Evolutionary conservation across 1,140 invertebrate genomes (phyloP).

Genomic region (Heliconius congener): DNA sequence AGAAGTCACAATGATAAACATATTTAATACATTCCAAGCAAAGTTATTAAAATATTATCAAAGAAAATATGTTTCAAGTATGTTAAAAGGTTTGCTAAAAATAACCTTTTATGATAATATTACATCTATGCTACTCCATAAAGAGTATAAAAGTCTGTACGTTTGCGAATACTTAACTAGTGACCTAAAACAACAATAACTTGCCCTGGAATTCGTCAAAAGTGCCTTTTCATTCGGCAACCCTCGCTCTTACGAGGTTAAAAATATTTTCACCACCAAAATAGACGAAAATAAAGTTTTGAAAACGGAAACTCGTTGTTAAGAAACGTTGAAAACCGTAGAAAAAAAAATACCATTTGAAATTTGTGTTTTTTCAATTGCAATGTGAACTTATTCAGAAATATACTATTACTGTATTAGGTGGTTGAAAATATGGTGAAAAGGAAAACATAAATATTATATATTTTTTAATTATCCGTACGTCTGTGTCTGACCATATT

Average conservation of each 20-base stretch:
- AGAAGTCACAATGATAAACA: too few relatives aligned
- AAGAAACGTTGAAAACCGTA: conserved; percentile 8
- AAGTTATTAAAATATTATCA: background rate
- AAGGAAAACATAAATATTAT: too few relatives aligned
- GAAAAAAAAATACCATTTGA: background rate
- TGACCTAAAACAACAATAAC: conserved; percentile 31
- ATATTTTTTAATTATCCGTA: too few relatives aligned
- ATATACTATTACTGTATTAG: background rate
- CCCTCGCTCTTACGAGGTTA: conserved; percentile 15
- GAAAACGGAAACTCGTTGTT: background rate
- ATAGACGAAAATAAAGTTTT: conserved; percentile 21
- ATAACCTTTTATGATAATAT: background rate
- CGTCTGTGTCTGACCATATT: too few relatives aligned
- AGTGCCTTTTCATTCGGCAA: conserved; percentile 28
- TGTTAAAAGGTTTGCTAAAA: background rate
- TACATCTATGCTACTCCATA: conserved; percentile 1
- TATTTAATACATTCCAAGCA: background rate
- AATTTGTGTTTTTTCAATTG: background rate
- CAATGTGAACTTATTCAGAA: background rate
- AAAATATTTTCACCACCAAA: conserved; percentile 23
- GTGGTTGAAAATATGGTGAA: too few relatives aligned
- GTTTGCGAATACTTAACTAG: conserved; percentile 14
- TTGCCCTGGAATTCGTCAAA: conserved; percentile 23
- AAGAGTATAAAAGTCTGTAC: background rate
- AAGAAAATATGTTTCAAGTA: background rate